Base-by-base conservation (phyloP, 2,888 invertebrate genomes). In the Trichopria drosophilae region DNA sequence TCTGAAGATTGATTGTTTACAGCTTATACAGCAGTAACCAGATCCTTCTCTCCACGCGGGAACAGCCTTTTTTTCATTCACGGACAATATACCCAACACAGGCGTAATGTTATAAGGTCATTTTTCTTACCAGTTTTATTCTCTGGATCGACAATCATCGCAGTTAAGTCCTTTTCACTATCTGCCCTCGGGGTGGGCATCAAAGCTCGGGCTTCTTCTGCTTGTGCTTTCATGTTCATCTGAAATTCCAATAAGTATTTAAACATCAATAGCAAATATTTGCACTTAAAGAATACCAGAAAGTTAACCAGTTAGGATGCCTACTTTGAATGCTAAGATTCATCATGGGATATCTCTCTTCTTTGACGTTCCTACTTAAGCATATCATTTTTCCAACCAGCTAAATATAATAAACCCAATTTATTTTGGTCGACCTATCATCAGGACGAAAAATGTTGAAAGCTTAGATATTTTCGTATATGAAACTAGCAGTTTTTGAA, bases 61-160 rank as follows among this genome's bases (percentile, higher is more conserved):
- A 36, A 51, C n/a, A n/a, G n/a, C n/a, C n/a, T 35, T 45, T 51
- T 56, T 54, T 47, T 34, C 41, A 15, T 34, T 39, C 56, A 55
- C 36, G 64, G 68, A 71, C 71, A 68, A 61, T 71, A 72, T 72
- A 72, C 72, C 71, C 67, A 72, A 72, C 71, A 73, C 61, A 71
- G 71, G 67, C 69, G 61, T 60, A 63, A 41, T 47, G 56, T 18
- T n/a, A n/a, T n/a, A n/a, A n/a, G n/a, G n/a, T n/a, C n/a, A 24
- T 24, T 12, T 48, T 43, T 78, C 85, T 79, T 81, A 91, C 91
- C 88, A 77, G 91, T 90, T 73, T 90, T 91, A 20, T 85, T 84
- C 67, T 91, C 90, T 82, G 91, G 86, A 45, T 87, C 84, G 57
- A 86, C 84, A 35, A 91, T 81, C 78, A 88, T 83, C 13, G 86